phyloP scores from a whole-genome alignment of 2,797 vertebrate species.

The Phoeniculus purpureus region DNA sequence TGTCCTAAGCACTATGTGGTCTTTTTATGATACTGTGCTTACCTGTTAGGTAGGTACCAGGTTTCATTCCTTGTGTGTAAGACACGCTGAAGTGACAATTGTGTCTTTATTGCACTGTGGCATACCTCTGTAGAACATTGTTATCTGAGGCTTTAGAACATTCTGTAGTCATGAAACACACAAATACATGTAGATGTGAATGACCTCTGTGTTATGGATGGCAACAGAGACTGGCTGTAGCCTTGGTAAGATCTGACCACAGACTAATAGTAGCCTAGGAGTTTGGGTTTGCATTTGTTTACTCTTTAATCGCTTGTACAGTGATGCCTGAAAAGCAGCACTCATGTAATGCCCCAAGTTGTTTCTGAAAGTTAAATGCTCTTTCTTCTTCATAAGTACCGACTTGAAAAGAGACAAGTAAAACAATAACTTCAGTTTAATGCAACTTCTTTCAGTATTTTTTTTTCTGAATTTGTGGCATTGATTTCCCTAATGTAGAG shows the following conservation, averaged over 20 bases:
- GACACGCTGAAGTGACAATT: constrained; percentile 1
- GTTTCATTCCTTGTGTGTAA: background rate
- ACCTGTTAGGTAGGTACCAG: background rate
- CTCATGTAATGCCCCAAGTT: background rate
- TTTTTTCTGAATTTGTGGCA: background rate
- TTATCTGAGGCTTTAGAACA: background rate
- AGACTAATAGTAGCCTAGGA: background rate
- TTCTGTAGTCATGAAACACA: background rate
- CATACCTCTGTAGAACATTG: background rate
- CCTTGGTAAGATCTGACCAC: background rate
- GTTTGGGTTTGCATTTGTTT: background rate
- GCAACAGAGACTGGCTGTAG: background rate
- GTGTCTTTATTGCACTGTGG: background rate
- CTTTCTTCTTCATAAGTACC: background rate
- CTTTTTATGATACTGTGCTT: background rate
- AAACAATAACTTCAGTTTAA: background rate
- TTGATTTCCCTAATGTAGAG: background rate
- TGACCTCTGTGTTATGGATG: background rate
- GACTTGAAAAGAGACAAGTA: background rate
- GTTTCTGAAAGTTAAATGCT: background rate
- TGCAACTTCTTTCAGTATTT: background rate
- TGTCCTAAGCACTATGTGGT: background rate
- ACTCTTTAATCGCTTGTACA: background rate
- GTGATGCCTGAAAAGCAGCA: background rate
- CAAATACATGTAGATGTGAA: background rate